Base-by-base conservation (phyloP, 1,140 invertebrate species). In the Pemphigus obesinymphae region DNA sequence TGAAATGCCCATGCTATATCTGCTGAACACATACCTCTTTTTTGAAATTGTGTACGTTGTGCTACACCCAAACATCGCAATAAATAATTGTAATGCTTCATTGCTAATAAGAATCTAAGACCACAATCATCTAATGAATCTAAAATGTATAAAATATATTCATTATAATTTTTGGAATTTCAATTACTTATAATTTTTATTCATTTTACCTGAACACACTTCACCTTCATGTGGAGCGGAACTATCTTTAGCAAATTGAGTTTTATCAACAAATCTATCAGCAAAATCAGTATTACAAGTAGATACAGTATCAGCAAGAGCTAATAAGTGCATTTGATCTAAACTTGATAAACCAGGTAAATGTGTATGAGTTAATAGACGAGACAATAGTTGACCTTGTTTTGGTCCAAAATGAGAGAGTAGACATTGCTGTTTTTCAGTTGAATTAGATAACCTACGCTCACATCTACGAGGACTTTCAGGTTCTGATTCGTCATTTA, bases 1-100 rank as follows among this genome's bases (percentile, higher is more conserved):
- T 99, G 98, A 87, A 97, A 99, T 1, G 97, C 98, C 98, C 98
- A 99, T 13, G 98, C 96, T 17, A 99, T 89, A 88, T 98, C 96
- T 82, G 96, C 94, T 1, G 95, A 94, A 8, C 93, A 93, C 0
- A 99, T 92, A 20, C 98, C 98, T 83, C 93, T 91, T 82, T 93
- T 93, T 86, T 97, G 95, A 82, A 99, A 92, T 76, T 93, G 90
- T 0, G 93, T 92, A 55, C 97, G 89, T 86, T 99, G 96, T 3
- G 91, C 92, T 5, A 97, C 87, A 0, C 97, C 96, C 40, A 99
- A 88, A 85, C 97, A 99, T 8, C 92, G 89, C 72, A 96, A 86
- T n/a, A 99, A 88, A 88, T 99, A 99, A 83, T 94, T 95, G 86
- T 98, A 97, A 87, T 99, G 97, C 84, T 98, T 96, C 93, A 99